A percentile compares a stretch with the other conserved stretches of the same genome.
Conservation (phyloP, 2,113 vertebrate genomes). For the Cheirogaleus medius region DNA sequence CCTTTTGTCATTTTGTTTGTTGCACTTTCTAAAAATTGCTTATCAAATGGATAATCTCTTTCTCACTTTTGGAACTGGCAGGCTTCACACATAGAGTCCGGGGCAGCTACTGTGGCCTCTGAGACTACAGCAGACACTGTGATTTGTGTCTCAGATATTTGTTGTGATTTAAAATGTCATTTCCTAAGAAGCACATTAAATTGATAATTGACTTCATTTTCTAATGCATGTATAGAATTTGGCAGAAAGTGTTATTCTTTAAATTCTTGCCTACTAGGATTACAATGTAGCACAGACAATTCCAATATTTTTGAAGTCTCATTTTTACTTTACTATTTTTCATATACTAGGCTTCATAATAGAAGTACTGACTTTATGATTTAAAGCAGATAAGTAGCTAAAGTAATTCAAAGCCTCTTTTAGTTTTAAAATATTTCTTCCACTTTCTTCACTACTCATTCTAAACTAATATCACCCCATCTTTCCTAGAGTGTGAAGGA, state of each 20-base stretch:
- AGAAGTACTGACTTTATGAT: background rate
- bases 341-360: background rate
- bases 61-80: background rate
- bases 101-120: background rate
- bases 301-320: background rate
- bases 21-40: background rate
- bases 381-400: background rate
- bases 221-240: background rate
- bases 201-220: conserved; percentile 6
- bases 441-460: background rate
- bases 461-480: background rate
- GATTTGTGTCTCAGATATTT: background rate
- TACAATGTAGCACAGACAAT: background rate
- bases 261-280: background rate
- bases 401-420: background rate
- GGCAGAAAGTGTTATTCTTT: background rate
- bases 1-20: background rate
- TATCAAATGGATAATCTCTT: background rate
- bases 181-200: background rate
- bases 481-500: background rate
- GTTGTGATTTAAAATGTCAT: conserved; percentile 11
- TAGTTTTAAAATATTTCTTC: conserved; percentile 2
- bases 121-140: background rate
- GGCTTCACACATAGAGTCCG: conserved; percentile 4
- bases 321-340: background rate